Percentiles rank a stretch among this genome's conserved stretches.
Conservation (phyloP, 2,113 vertebrate species). For the Dipodomys merriami region DNA sequence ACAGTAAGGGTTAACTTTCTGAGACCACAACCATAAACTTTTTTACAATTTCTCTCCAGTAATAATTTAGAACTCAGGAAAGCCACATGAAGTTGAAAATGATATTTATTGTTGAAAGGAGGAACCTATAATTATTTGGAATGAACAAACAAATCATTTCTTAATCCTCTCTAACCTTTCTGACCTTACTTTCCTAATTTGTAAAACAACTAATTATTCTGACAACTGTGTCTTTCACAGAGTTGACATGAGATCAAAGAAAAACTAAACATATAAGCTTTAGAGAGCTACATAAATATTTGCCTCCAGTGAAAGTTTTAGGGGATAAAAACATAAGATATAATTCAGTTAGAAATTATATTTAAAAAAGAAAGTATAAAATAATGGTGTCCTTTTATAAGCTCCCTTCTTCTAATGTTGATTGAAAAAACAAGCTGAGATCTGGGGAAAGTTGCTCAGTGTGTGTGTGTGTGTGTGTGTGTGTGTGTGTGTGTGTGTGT, state of each 20-base stretch:
- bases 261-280: background rate
- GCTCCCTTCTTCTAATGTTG: background rate
- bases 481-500: too few species aligned
- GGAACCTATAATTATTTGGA: conserved; percentile 1
- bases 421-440: background rate
- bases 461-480: too few species aligned
- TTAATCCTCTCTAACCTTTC: background rate
- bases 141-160: background rate
- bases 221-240: background rate
- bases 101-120: background rate
- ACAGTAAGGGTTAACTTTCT: background rate
- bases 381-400: background rate
- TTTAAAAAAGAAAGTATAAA: background rate
- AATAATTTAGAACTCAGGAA: conserved; percentile 35
- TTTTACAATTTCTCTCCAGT: background rate
- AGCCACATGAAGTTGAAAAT: background rate
- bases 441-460: background rate
- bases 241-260: background rate
- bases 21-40: background rate
- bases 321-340: background rate
- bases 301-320: background rate
- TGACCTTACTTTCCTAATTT: conserved; percentile 18
- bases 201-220: background rate
- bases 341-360: conserved; percentile 30
- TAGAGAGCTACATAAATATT: background rate